Conservation (phyloP, 1,140 invertebrate species). For the Ceratosolen solmsi region DNA sequence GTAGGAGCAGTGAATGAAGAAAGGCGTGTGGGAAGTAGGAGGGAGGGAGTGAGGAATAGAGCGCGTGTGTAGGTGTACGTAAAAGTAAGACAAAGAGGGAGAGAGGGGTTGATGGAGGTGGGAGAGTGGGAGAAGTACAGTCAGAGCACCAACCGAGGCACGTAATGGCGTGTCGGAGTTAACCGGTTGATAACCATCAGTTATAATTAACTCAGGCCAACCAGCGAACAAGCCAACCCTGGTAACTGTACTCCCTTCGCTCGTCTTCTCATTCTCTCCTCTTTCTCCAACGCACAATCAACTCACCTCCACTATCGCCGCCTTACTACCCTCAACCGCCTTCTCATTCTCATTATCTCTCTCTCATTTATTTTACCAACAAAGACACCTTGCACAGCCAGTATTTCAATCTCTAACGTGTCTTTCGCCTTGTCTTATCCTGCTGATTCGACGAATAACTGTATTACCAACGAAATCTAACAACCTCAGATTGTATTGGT, state of each 20-base stretch:
- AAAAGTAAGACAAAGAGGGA: neutral
- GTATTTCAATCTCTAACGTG: slow-evolving; percentile 10
- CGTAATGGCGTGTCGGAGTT: slow-evolving; percentile 74
- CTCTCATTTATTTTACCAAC: neutral
- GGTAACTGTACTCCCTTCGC: slow-evolving; percentile 54
- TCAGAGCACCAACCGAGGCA: slow-evolving; percentile 68
- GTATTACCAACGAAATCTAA: slow-evolving; percentile 37
- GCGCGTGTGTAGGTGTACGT: neutral
- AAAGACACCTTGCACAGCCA: neutral
- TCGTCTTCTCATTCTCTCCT: slow-evolving; percentile 47
- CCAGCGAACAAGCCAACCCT: slow-evolving; percentile 71
- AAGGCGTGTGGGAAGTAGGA: neutral
- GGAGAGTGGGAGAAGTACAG: slow-evolving; percentile 56
- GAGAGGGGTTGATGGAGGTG: neutral
- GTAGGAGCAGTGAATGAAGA: neutral
- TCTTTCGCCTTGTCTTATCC: slow-evolving; percentile 37
- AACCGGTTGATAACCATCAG: slow-evolving; percentile 74
- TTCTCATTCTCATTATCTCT: slow-evolving; percentile 45
- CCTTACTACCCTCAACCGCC: slow-evolving; percentile 8
- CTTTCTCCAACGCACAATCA: slow-evolving; percentile 22
- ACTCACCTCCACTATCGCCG: slow-evolving; percentile 50
- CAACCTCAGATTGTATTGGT: neutral
- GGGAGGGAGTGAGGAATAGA: neutral
- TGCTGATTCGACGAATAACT: slow-evolving; percentile 10
- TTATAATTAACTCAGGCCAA: slow-evolving; percentile 74